A percentile compares a stretch with the other conserved stretches of the same genome.
These are phyloP conservation scores for Oscheius sp. DNA, from an alignment of 1,140 invertebrate genomes.

Conservation along the genomic window DNA sequence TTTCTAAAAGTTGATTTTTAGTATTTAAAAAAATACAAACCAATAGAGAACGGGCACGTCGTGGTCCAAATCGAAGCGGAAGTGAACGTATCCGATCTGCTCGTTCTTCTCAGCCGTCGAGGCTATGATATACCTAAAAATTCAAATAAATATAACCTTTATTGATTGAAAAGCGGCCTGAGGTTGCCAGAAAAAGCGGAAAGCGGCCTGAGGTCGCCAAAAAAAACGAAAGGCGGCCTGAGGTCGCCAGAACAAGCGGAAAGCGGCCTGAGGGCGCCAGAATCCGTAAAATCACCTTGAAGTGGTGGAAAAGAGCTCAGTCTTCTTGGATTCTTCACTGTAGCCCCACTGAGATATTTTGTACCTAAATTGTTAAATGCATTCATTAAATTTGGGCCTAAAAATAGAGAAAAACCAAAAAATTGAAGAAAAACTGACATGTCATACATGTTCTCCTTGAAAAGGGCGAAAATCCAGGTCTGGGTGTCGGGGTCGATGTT, in stretches of 20 bases:
- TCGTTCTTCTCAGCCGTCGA: constrained; percentile 28
- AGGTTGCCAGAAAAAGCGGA: no score
- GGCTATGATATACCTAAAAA: constrained; percentile 27
- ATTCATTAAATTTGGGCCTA: neutral
- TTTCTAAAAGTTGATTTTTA: neutral
- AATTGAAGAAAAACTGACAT: constrained; percentile 26
- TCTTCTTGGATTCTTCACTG: constrained; percentile 40
- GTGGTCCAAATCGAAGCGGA: constrained; percentile 45
- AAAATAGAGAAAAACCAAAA: neutral
- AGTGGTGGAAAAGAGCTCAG: constrained; percentile 45
- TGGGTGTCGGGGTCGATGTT: constrained; percentile 22
- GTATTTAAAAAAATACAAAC: constrained; percentile 19
- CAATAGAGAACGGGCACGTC: constrained; percentile 35
- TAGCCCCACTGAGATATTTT: constrained; percentile 48
- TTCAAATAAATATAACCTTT: neutral
- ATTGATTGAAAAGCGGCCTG: no score
- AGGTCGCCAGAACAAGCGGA: no score
- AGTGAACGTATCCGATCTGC: constrained; percentile 42
- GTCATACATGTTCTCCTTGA: constrained; percentile 42
- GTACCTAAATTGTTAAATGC: constrained; percentile 27
- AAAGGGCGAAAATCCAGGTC: constrained; percentile 46
- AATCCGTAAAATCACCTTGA: constrained; percentile 24
- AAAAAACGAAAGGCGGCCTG: no score
- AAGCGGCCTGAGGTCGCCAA: no score
- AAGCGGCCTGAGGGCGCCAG: no score